Evolutionary conservation across 2,113 vertebrate species (phyloP), one percentile per base, ranked within the genome.

Genomic region (Scopus umbretta): DNA sequence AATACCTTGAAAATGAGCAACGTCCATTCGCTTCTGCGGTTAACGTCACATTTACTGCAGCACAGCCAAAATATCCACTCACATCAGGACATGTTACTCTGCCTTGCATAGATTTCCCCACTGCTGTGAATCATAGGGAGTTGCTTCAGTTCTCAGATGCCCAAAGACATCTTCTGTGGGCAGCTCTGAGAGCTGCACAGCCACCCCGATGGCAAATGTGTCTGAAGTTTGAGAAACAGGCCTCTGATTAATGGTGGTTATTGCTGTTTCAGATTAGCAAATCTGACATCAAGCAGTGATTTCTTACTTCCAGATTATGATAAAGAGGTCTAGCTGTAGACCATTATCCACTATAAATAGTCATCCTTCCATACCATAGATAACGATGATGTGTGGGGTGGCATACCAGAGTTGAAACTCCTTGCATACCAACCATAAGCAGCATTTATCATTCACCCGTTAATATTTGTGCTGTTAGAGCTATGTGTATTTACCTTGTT

Each of bases 271-370:
- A 79, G 23, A 88, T 93, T 90, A 92, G 20, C 49, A 82, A 90
- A 90, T 80, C 43, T 82, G 27, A 23, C 56, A 90, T 47, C n/a
- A 68, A 73, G 43, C 58, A 90, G 40, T 88, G 18, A 76, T 90
- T 95, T 76, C 58, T 90, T 82, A 25, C 66, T 82, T 76, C 16
- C 30, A 68, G 70, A 83, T 90, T 94, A 65, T 90, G 79, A 86
- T 56, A 87, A 89, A 90, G 62, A 90, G 8, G 21, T 80, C 74
- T 86, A 76, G 19, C 34, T 86, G 34, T 56, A 32, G 23, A 92
- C 5, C 19, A 70, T 90, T 88, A 62, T 30, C 66, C 27, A 14
- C 71, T 61, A 40, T 49, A 90, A 90, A 90, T 19, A 94, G 71
- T 40, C 9, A 66, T 61, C 23, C 40, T 88, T 62, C 47, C 56